Evolutionary conservation across 2,113 vertebrate species (phyloP).

Genomic region (Ifrita kowaldi): DNA sequence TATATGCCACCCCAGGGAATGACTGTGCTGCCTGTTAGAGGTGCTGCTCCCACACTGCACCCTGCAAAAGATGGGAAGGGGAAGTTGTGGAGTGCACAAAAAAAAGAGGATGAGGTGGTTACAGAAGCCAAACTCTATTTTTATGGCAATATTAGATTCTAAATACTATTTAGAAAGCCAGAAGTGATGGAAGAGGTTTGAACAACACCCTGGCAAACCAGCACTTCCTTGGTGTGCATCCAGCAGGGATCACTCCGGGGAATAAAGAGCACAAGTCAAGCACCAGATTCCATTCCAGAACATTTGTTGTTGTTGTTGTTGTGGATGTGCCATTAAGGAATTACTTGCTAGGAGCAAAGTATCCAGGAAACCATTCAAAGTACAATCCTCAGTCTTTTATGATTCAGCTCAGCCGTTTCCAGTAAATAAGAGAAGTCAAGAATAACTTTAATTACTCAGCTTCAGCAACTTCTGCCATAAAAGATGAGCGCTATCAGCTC

Average conservation of each 20-base stretch:
- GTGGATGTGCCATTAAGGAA: not conserved
- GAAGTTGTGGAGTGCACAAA: accelerated
- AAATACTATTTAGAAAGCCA: not conserved
- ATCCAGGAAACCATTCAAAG: not conserved
- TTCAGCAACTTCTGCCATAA: constrained; percentile 16
- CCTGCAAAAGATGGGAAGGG: not conserved
- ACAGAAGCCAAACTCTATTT: not conserved
- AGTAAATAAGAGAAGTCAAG: constrained; percentile 51
- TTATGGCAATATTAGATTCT: not conserved
- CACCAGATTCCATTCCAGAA: not conserved
- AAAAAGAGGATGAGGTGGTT: not conserved
- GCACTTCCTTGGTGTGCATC: not conserved
- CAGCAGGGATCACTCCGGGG: not conserved
- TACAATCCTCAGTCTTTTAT: not conserved
- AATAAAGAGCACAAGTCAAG: not conserved
- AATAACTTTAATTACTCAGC: constrained; percentile 59
- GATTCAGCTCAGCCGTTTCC: constrained; percentile 13
- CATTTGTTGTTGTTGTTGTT: not conserved
- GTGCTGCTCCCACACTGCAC: not conserved
- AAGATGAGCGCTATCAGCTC: constrained; percentile 14
- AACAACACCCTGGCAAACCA: not conserved
- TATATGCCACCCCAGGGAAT: not conserved
- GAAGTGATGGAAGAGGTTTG: not conserved
- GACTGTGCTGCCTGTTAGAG: not conserved
- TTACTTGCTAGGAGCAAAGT: not conserved